Base-by-base conservation (phyloP, 2,888 invertebrate species). In the Thysanoteuthis rhombus region DNA sequence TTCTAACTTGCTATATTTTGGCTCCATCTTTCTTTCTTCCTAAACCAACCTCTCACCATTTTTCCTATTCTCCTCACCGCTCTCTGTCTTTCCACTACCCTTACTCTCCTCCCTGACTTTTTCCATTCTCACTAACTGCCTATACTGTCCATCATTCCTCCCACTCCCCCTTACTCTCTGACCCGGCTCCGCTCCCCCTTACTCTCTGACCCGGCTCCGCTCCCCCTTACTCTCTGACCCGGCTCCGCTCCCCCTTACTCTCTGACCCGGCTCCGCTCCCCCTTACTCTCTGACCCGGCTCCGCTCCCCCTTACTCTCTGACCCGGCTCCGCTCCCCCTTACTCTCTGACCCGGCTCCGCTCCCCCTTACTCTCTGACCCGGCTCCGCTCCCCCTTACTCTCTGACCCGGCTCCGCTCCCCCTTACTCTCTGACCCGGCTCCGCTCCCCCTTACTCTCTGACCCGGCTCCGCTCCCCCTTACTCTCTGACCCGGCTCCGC, bases 161-260 rank as follows among this genome's bases (percentile, higher is more conserved):
- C 3, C 10, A 0, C 19, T 6, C 12, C 16, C 1, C 16, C 19
- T 36, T 16, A 16, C 8, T 36, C 16, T 75, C n/a, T 75, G 1
- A 8, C 8, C 16, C 3, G 8, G 3, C n/a, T 36, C 36, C 16
- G 12, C 75, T n/a, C 22, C 10, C n/a, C 12, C n/a, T 16, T 16
- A n/a, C 1, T 36, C 19, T n/a, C n/a, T 75, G 75, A 0, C 75
- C 32, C 0, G 10, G 4, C 25, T 0, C 10, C n/a, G 1, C 75
- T n/a, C 19, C 75, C 32, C 75, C 75, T 75, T 58, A 6, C 58
- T 12, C n/a, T n/a, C n/a, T n/a, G n/a, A 5, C 8, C 32, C n/a
- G 1, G 6, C 19, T n/a, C n/a, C n/a, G 8, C n/a, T n/a, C n/a
- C n/a, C 1, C 32, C 1, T 16, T 22, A 0, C 6, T 8, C n/a